Percentiles rank a stretch among this genome's conserved stretches.
Evolutionary conservation across 2,888 invertebrate genomes (phyloP).

Genomic region (Oscheius myriophilus): DNA sequence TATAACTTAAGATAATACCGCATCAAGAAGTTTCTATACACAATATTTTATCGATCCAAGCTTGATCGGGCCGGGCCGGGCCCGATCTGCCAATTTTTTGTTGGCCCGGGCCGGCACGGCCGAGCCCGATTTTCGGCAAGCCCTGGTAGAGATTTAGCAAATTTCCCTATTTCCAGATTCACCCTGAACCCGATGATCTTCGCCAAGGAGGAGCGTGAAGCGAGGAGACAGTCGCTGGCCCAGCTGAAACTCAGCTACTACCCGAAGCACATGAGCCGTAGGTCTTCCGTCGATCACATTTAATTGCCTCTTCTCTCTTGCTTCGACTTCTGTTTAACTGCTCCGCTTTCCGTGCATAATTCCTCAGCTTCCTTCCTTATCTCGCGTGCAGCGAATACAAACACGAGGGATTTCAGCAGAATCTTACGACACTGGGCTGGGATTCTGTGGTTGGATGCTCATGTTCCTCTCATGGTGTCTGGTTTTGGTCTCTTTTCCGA

Average conservation of each 20-base stretch:
- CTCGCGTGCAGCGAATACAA: neutral
- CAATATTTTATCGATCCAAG: no score
- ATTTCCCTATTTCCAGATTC: slow-evolving; percentile 55
- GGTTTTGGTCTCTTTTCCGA: slow-evolving; percentile 56
- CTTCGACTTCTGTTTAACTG: slow-evolving; percentile 4
- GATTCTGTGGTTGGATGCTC: slow-evolving; percentile 62
- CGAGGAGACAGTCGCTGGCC: slow-evolving; percentile 67
- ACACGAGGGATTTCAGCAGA: slow-evolving; percentile 60
- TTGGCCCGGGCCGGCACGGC: no score
- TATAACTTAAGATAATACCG: no score
- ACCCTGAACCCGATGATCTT: slow-evolving; percentile 69
- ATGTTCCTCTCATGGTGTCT: slow-evolving; percentile 60
- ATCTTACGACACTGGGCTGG: slow-evolving; percentile 66
- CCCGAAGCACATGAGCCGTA: slow-evolving; percentile 66
- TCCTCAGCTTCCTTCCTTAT: neutral
- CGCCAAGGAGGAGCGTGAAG: slow-evolving; percentile 69
- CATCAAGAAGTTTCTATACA: no score
- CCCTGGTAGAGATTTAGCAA: no score
- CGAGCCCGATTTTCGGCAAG: no score
- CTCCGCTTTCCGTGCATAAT: neutral
- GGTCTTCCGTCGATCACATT: slow-evolving; percentile 31
- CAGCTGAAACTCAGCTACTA: slow-evolving; percentile 69
- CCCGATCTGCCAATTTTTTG: no score
- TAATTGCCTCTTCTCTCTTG: neutral
- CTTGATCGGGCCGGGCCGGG: no score